Evolutionary conservation across 2,888 invertebrate species (phyloP), one percentile per base, ranked within the genome.

Genomic region (Rhaphigaster nebulosa): DNA sequence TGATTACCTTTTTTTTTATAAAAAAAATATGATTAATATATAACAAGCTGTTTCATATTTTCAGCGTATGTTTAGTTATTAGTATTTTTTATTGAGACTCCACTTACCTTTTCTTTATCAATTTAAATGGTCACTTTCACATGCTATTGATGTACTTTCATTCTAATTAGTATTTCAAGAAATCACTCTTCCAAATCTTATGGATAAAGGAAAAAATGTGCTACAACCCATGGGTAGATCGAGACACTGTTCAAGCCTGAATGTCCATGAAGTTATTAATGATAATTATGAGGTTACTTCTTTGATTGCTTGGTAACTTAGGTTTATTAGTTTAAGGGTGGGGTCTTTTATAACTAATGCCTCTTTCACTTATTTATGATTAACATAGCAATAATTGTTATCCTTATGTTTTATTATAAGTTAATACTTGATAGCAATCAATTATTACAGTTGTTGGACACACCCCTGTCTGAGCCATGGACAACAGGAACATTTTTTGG

Each of bases 401-500:
- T 52, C 20, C 15, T 50, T 34, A 52, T 56, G 38, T 34, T 54
- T 88, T 88, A 38, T 54, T 54, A 5, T 26, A 41, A 18, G 38
- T 29, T 54, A n/a, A 26, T 20, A 29, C 2, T 54, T 88, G 20
- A 88, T 56, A 56, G 29, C 29, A 56, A 41, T 52, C n/a, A 20
- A 41, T 26, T 50, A 20, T 90, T 90, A 12, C 60, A 90, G 90
- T 34, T 84, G 50, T 84, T 90, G 90, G 90, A 90, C 70, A 65
- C 84, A 87, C 90, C 90, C 45, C 70, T 89, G 70, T 87, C 90
- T 80, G 90, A 80, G 52, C 90, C 90, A 90, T 90, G 90, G 90
- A 65, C 89, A 34, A 38, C 54, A 54, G 41, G 65, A 38, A 34
- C 87, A 41, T 54, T 34, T 38, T 80, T 60, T 50, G 50, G 70